Percentiles rank a stretch among this genome's conserved stretches.
These are phyloP conservation scores for Loxodonta africana DNA, from an alignment of 2,113 vertebrate genomes.

Conservation along the genomic window DNA sequence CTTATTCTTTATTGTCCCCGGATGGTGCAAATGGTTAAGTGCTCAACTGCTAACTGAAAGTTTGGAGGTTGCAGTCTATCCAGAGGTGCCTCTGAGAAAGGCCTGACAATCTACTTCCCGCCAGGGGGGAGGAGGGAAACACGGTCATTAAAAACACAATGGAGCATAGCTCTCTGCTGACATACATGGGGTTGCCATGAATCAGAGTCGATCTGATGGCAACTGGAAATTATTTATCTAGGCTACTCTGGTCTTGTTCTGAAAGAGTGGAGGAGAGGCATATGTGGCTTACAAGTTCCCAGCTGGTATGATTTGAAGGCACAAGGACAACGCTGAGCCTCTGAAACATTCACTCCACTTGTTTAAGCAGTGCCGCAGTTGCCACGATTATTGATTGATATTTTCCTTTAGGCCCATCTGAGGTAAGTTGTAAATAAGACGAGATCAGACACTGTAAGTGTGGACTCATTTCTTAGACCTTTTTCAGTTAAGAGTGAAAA, in stretches of 20 bases:
- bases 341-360: background rate
- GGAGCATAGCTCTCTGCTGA: background rate
- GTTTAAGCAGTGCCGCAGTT: background rate
- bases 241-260: conserved; percentile 42
- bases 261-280: background rate
- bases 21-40: background rate
- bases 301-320: conserved; percentile 7
- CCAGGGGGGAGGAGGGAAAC: background rate
- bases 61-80: background rate
- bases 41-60: background rate
- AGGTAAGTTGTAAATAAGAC: background rate
- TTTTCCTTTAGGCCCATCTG: background rate
- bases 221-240: conserved; percentile 1
- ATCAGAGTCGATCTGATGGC: background rate
- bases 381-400: background rate
- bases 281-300: background rate
- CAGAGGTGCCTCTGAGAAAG: background rate
- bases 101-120: background rate
- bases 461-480: background rate
- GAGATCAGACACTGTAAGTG: background rate
- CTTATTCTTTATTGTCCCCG: background rate
- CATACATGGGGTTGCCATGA: background rate
- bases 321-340: background rate
- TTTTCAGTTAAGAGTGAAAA: conserved; percentile 44
- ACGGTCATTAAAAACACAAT: background rate